Evolutionary conservation across 1,140 invertebrate genomes (phyloP).

Genomic region (Trissolcus basalis): DNA sequence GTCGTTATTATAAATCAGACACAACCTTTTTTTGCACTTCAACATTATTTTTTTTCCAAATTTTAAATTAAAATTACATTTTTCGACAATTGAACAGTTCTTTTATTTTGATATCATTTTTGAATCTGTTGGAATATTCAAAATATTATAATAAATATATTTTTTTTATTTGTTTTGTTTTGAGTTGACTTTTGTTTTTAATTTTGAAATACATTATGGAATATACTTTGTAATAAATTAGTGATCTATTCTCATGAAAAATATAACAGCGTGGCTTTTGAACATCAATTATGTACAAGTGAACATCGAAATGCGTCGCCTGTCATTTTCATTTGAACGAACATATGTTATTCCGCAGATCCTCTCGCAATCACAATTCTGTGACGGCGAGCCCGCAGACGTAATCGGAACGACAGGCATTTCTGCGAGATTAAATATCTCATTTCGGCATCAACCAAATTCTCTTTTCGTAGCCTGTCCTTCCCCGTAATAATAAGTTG

Average conservation of each 20-base stretch:
- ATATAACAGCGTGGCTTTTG: constrained; percentile 28
- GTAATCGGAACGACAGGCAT: constrained; percentile 55
- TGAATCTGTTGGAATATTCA: no score
- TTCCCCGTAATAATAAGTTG: neutral
- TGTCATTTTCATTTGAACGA: constrained; percentile 48
- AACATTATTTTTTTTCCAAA: no score
- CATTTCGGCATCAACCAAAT: constrained; percentile 37
- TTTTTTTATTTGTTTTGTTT: no score
- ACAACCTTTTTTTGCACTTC: no score
- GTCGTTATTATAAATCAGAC: neutral
- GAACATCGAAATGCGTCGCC: constrained; percentile 41
- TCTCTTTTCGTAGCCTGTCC: constrained; percentile 5
- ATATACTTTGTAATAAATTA: no score
- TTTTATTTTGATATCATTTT: no score
- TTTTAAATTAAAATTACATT: no score
- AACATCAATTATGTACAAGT: constrained; percentile 21
- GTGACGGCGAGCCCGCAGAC: constrained; percentile 27
- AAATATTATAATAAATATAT: no score
- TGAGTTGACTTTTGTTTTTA: no score
- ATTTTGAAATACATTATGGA: no score
- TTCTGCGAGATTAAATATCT: constrained; percentile 54
- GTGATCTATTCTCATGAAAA: neutral
- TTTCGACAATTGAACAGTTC: no score
- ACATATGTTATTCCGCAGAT: constrained; percentile 51
- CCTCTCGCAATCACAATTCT: constrained; percentile 34